Evolutionary conservation across 2,888 invertebrate genomes (phyloP), one percentile per base, ranked within the genome.

Genomic region (Cryptocheilus praepositus): DNA sequence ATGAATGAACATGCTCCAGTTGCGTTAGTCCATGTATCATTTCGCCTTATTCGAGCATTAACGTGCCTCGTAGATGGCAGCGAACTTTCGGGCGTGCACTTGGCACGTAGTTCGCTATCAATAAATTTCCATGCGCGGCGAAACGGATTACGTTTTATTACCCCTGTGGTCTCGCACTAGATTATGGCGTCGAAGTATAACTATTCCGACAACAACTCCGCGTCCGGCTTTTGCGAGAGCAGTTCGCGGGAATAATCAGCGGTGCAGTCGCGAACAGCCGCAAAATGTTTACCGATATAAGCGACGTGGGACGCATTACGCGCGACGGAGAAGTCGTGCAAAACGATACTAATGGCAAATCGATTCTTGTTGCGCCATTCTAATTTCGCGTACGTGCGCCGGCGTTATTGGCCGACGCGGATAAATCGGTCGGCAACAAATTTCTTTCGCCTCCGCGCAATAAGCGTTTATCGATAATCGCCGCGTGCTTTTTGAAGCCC

Each of bases 91-190:
- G 49, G 25, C 45, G 61, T 51, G 53, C 57, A 64, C 68, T 63
- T 67, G 73, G 49, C 69, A 58, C 69, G 63, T 73, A 69, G 73
- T 61, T 63, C 53, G 61, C 61, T 60, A 64, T 68, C 67, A 61
- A 68, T 67, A 76, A 71, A 77, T 76, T 73, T 78, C 72, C 74
- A 76, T 65, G 62, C 55, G 36, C 57, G 62, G 28, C 53, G 61
- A 49, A 71, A 67, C 70, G 70, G 74, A 65, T 74, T 67, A 72
- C 70, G 76, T 78, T 78, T 78, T 78, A 78, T 78, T 78, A 72
- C 76, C 68, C 59, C 58, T 53, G 72, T 65, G 70, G 76, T 67
- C 66, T 57, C 61, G 51, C 66, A 65, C 64, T 73, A 64, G 73
- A 77, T 77, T 77, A 74, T 67, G 60, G 64, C 60, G 55, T 36